Evolutionary conservation across 2,888 invertebrate genomes (phyloP).

Genomic region (Dioctria rufipes): DNA sequence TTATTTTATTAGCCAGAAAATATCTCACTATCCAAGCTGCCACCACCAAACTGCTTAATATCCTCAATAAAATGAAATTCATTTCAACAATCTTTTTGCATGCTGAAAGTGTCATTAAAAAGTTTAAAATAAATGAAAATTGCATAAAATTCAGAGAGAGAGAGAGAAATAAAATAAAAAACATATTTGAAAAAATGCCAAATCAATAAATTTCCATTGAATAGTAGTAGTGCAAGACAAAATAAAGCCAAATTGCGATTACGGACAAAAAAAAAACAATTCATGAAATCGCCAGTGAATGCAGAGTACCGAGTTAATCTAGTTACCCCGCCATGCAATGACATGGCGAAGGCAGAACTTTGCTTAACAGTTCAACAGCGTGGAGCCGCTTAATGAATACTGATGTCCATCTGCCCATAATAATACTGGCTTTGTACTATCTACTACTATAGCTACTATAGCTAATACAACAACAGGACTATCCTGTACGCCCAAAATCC

Average conservation of each 20-base stretch:
- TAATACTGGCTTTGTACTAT: too few species aligned
- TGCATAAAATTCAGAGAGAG: background rate
- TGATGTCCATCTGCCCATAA: background rate
- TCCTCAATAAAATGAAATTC: too few species aligned
- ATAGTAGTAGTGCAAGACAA: background rate
- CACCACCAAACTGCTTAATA: too few species aligned
- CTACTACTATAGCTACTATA: too few species aligned
- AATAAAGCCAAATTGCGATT: conserved; percentile 25
- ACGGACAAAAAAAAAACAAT: background rate
- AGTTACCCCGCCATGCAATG: background rate
- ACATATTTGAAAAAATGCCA: conserved; percentile 25
- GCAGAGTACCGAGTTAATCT: background rate
- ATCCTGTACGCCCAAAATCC: conserved; percentile 1
- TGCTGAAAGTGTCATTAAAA: too few species aligned
- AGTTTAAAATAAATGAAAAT: too few species aligned
- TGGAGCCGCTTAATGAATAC: background rate
- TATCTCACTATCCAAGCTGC: background rate
- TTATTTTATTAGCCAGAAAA: background rate
- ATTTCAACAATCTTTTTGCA: too few species aligned
- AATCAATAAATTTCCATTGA: conserved; percentile 36
- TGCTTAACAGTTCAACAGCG: background rate
- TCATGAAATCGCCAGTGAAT: too few species aligned
- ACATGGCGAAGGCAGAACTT: background rate
- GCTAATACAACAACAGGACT: too few species aligned
- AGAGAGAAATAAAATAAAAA: background rate